These are phyloP conservation scores for Chalcis sispes DNA, from an alignment of 2,888 invertebrate species.

Conservation along the genomic window DNA sequence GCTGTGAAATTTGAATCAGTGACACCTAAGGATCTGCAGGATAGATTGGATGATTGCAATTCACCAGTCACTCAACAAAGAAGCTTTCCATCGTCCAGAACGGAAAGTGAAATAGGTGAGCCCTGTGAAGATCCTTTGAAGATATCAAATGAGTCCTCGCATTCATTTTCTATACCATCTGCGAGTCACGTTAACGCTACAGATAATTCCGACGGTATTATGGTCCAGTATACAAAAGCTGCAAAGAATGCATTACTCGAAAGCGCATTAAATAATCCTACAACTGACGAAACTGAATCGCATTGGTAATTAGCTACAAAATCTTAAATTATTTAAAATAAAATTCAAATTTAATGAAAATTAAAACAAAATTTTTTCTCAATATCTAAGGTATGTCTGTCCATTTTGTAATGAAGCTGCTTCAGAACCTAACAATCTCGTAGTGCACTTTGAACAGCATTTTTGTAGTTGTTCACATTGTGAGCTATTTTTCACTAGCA, in stretches of 20 bases:
- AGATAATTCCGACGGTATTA: constrained; percentile 61
- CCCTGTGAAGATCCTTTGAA: constrained; percentile 52
- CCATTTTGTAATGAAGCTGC: constrained; percentile 74
- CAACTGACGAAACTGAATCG: constrained; percentile 69
- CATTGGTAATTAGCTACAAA: constrained; percentile 63
- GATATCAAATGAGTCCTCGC: constrained; percentile 55
- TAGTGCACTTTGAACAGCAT: constrained; percentile 71
- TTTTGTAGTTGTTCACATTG: constrained; percentile 73
- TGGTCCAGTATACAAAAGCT: constrained; percentile 70
- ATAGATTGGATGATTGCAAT: neutral
- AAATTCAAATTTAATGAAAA: neutral
- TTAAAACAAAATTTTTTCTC: neutral
- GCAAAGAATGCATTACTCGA: constrained; percentile 69
- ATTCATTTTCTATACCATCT: constrained; percentile 64
- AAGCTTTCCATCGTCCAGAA: constrained; percentile 32
- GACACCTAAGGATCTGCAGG: neutral
- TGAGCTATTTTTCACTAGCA: constrained; percentile 75
- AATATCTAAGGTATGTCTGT: constrained; percentile 66
- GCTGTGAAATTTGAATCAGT: constrained; percentile 60
- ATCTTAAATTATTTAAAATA: neutral
- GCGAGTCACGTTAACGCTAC: constrained; percentile 66
- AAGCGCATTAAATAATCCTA: constrained; percentile 69
- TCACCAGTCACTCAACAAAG: neutral
- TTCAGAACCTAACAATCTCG: constrained; percentile 67
- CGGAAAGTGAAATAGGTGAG: constrained; percentile 65